These are phyloP conservation scores for Drosophila kambysellisi DNA, from an alignment of 2,888 invertebrate genomes.

Conservation along the genomic window DNA sequence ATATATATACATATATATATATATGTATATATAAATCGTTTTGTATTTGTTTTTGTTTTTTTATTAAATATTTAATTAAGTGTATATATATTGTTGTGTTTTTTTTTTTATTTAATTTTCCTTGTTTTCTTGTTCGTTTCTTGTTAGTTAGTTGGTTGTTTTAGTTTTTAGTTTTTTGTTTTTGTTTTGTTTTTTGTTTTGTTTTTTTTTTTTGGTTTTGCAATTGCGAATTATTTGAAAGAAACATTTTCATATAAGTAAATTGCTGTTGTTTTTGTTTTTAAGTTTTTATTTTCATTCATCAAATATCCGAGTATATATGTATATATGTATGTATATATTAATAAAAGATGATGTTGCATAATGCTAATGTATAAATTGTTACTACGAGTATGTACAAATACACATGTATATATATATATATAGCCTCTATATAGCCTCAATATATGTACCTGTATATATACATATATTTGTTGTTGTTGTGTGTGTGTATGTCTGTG, in stretches of 20 bases:
- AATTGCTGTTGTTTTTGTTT: constrained; percentile 67
- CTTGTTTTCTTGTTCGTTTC: constrained; percentile 63
- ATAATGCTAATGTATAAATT: constrained; percentile 69
- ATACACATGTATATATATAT: constrained; percentile 38
- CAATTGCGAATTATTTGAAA: constrained; percentile 50
- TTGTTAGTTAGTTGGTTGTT: constrained; percentile 39
- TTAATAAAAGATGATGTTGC: constrained; percentile 60
- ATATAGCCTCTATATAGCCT: constrained; percentile 42
- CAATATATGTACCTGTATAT: constrained; percentile 45
- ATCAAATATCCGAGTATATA: constrained; percentile 52
- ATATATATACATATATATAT: constrained; percentile 29
- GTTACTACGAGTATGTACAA: constrained; percentile 60
- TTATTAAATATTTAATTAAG: constrained; percentile 73
- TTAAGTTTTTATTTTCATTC: constrained; percentile 30
- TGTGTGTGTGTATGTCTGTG: constrained; percentile 18
- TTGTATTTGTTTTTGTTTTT: constrained; percentile 30
- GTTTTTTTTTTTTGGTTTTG: constrained; percentile 25
- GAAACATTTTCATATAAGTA: constrained; percentile 69
- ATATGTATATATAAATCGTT: constrained; percentile 59
- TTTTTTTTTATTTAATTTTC: constrained; percentile 39
- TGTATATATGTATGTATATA: constrained; percentile 48
- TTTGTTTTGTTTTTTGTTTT: background rate
- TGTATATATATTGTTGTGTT: constrained; percentile 68
- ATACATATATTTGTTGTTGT: constrained; percentile 32
- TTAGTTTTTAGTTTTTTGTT: constrained; percentile 9